Base-by-base conservation (phyloP, 1,140 invertebrate genomes). In the Nautilus pompilius region DNA sequence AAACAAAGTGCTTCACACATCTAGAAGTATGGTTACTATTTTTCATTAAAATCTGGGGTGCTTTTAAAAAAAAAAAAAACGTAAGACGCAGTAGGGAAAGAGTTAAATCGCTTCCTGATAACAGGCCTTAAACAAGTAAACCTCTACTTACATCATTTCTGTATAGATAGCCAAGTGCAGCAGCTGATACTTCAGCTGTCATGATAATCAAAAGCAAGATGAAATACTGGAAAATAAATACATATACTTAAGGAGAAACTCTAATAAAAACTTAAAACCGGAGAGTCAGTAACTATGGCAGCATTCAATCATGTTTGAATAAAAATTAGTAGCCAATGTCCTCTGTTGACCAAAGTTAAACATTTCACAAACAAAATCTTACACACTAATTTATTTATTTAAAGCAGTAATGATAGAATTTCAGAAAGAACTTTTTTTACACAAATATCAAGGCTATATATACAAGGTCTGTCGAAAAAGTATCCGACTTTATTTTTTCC, bases 201-300 rank as follows among this genome's bases (percentile, higher is more conserved):
- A 82, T 70, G 5, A 82, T 72, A 8, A 81, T 32, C 63, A 82
- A 62, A 15, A 81, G 65, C 17, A 80, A 55, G 15, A 68, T 69
- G 65, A 81, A 80, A 54, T 80, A 76, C 80, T 81, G 71, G 51
- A 78, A 66, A 26, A 20, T 34, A 68, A 51, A 59, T 34, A 55
- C 24, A 26, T 20, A 10, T 49, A 20, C 8, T 49, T 10, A 10
- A 49, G 8, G 26, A 20, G 8, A 49, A 20, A 49, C 10, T 41
- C 36, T 15, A n/a, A 15, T 15, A 15, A 0, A 41, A 41, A 41
- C 36, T 15, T 15, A 13, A 41, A 41, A 13, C 13, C 36, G n/a
- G 1, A 41, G n/a, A 15, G 13, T 13, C n/a, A 41, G n/a, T 0
- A 41, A 13, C 13, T 13, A n/a, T 41, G 1, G 13, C 13, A 41